Conservation (phyloP, 2,797 vertebrate genomes). For the Phylloscopus collybita region DNA sequence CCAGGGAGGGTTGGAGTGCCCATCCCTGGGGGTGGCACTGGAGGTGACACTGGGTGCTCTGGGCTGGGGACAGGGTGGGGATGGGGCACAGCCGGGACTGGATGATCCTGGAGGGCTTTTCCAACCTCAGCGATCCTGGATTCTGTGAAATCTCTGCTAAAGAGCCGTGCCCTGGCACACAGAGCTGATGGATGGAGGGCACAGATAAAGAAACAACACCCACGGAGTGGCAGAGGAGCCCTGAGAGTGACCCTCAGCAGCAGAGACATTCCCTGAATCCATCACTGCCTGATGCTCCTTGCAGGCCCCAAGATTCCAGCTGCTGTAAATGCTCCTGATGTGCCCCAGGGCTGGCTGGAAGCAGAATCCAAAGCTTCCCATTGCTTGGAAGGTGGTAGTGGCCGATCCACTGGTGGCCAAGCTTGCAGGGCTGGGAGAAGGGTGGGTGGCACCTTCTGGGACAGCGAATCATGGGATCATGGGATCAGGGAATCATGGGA, state of each 20-base stretch:
- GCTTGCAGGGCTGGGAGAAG: not conserved
- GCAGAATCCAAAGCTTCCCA: accelerated
- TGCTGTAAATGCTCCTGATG: not conserved
- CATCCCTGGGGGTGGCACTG: no score
- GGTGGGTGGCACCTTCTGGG: no score
- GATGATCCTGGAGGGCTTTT: accelerated
- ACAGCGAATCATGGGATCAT: not conserved
- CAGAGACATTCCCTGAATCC: not conserved
- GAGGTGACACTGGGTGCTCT: not conserved
- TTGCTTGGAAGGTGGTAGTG: not conserved
- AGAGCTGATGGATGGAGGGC: not conserved
- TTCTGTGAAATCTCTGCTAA: not conserved
- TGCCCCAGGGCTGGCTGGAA: not conserved
- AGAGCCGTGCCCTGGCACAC: not conserved
- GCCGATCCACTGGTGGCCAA: not conserved
- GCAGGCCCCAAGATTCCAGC: not conserved
- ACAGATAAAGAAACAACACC: not conserved
- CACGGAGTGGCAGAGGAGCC: not conserved
- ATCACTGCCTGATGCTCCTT: not conserved
- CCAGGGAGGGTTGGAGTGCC: no score
- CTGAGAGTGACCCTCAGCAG: not conserved
- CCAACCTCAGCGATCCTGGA: not conserved
- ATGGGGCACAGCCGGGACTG: accelerated
- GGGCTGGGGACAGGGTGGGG: not conserved
- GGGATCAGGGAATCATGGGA: no score